phyloP scores from a whole-genome alignment of 2,797 vertebrate species.

The Spondyliosoma cantharus region DNA sequence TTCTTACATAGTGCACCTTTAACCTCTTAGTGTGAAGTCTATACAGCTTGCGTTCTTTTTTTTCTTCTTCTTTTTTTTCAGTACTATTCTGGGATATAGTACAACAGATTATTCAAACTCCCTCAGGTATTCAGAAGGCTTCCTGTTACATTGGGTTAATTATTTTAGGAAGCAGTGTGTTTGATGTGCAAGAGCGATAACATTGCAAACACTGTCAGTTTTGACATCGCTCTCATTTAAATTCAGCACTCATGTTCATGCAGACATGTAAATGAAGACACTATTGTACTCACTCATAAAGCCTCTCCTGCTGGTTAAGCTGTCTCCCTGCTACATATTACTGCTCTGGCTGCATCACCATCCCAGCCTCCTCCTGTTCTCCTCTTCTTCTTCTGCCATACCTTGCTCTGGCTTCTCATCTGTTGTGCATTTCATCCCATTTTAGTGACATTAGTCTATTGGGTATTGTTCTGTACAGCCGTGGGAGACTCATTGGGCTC shows the following conservation, averaged over 20 bases:
- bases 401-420: not conserved
- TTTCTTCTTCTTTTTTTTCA: not conserved
- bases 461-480: slow-evolving; percentile 19
- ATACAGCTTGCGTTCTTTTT: too few species aligned
- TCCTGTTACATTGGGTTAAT: not conserved
- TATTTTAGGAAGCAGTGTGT: not conserved
- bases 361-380: slow-evolving; percentile 36
- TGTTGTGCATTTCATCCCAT: slow-evolving; percentile 21
- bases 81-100: not conserved
- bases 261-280: slow-evolving; percentile 13
- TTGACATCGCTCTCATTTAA: slow-evolving; percentile 13
- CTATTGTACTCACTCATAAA: slow-evolving; percentile 12
- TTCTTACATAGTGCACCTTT: too few species aligned
- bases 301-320: slow-evolving; percentile 30
- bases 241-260: slow-evolving; percentile 19
- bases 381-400: slow-evolving; percentile 1
- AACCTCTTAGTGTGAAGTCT: not conserved
- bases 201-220: not conserved
- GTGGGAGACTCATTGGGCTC: slow-evolving; percentile 25
- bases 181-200: not conserved
- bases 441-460: slow-evolving; percentile 31
- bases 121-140: not conserved
- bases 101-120: slow-evolving; percentile 9
- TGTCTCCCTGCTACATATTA: slow-evolving; percentile 19
- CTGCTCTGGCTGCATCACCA: slow-evolving; percentile 7